Evolutionary conservation across 1,140 invertebrate species (phyloP).

Genomic region (Alviniconcha marisindica): DNA sequence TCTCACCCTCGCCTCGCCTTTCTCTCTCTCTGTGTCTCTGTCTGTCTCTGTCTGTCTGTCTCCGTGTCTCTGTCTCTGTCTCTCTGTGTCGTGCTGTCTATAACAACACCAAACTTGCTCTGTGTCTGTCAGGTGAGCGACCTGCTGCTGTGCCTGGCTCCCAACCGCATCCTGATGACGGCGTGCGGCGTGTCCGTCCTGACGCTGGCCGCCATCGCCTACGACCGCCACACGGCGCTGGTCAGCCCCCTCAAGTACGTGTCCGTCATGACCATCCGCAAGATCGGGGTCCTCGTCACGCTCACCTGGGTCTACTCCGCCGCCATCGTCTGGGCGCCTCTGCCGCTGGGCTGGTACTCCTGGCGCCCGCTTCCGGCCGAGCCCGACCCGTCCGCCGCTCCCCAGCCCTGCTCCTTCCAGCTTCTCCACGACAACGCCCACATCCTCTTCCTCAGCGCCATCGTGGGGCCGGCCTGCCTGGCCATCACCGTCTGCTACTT

Average conservation of each 20-base stretch:
- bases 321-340: constrained; percentile 79
- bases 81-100: no score
- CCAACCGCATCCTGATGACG: constrained; percentile 81
- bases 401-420: constrained; percentile 75
- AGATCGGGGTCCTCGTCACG: constrained; percentile 80
- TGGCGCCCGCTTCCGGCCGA: constrained; percentile 55
- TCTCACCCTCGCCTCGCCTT: not conserved
- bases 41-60: not conserved
- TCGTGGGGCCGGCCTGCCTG: constrained; percentile 67
- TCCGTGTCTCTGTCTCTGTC: not conserved
- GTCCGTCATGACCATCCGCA: constrained; percentile 81
- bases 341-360: constrained; percentile 76
- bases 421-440: constrained; percentile 56
- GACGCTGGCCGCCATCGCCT: constrained; percentile 82
- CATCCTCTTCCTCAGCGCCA: constrained; percentile 56
- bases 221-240: constrained; percentile 82
- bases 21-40: not conserved
- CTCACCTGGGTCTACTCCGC: constrained; percentile 82
- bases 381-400: constrained; percentile 76
- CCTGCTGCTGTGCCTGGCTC: constrained; percentile 78
- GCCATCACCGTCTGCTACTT: constrained; percentile 81
- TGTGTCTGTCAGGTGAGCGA: constrained; percentile 29
- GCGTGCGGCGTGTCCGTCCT: constrained; percentile 82
- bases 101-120: no score
- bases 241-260: constrained; percentile 80